A percentile compares a stretch with the other conserved stretches of the same genome.
phyloP scores from a whole-genome alignment of 2,113 vertebrate species.

The Bubo scandiacus region DNA sequence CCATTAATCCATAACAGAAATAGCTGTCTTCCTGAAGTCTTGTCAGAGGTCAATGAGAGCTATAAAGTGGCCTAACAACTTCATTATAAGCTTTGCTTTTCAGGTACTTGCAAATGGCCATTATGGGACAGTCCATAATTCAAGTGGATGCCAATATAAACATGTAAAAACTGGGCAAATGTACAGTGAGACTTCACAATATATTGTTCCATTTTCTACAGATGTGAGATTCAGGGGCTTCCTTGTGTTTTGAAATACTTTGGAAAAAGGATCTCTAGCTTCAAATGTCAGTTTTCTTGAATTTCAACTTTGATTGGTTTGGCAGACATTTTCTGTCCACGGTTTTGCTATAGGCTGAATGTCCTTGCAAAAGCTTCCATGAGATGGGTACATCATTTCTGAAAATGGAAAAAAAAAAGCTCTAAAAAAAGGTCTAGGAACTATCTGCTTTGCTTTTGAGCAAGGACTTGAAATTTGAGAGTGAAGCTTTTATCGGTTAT shows the following conservation, averaged over 20 bases:
- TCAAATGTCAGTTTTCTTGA: background rate
- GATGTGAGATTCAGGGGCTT: background rate
- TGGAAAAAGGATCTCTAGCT: background rate
- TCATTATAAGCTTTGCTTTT: background rate
- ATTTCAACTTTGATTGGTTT: background rate
- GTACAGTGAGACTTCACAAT: background rate
- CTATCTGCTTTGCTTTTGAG: constrained; percentile 7
- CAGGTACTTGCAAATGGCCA: background rate
- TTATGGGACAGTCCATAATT: background rate
- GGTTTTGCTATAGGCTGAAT: background rate
- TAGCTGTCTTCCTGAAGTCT: background rate
- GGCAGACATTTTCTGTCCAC: background rate
- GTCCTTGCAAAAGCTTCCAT: background rate
- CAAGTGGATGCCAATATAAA: background rate
- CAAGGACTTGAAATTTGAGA: background rate
- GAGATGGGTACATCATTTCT: background rate
- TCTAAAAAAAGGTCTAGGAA: background rate
- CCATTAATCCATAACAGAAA: background rate
- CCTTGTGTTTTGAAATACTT: background rate
- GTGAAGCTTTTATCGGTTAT: background rate
- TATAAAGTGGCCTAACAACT: background rate
- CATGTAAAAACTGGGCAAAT: background rate
- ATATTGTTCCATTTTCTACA: background rate
- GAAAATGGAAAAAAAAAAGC: background rate
- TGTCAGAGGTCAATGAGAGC: background rate